A percentile compares a stretch with the other conserved stretches of the same genome.
These are phyloP conservation scores for Drosophila cognata DNA, from an alignment of 2,888 invertebrate genomes.

Conservation along the genomic window DNA sequence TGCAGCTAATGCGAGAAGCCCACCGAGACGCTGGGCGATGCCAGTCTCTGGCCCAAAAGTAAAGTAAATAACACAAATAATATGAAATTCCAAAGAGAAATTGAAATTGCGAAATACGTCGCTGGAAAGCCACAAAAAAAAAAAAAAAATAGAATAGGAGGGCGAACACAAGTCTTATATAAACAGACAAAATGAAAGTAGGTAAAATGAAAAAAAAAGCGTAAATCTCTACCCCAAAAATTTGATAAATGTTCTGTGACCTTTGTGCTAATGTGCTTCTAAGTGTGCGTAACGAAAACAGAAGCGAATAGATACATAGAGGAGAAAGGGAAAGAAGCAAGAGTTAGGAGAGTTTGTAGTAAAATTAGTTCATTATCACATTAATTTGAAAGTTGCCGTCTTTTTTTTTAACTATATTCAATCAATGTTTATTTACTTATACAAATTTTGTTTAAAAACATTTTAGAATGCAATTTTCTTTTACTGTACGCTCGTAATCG, in stretches of 20 bases:
- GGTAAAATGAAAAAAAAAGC: conserved; percentile 49
- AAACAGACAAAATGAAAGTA: conserved; percentile 61
- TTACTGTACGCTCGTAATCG: not conserved
- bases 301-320: not conserved
- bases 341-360: not conserved
- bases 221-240: conserved; percentile 35
- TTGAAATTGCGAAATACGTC: conserved; percentile 60
- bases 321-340: too few relatives aligned
- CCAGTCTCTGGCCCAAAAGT: conserved; percentile 27
- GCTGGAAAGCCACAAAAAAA: conserved; percentile 27
- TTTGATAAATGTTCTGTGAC: conserved; percentile 69
- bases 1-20: conserved; percentile 39
- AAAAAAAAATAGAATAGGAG: conserved; percentile 4
- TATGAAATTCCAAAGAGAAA: conserved; percentile 67
- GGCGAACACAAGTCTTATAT: conserved; percentile 42
- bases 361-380: not conserved
- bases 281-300: conserved; percentile 25
- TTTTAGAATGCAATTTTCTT: not conserved
- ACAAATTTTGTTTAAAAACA: not conserved
- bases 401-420: not conserved
- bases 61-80: conserved; percentile 68
- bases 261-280: conserved; percentile 67
- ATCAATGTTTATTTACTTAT: not conserved
- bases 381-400: not conserved
- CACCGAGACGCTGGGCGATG: conserved; percentile 19